Evolutionary conservation across 2,113 vertebrate species (phyloP), one percentile per base, ranked within the genome.

Genomic region (Phycodurus eques): DNA sequence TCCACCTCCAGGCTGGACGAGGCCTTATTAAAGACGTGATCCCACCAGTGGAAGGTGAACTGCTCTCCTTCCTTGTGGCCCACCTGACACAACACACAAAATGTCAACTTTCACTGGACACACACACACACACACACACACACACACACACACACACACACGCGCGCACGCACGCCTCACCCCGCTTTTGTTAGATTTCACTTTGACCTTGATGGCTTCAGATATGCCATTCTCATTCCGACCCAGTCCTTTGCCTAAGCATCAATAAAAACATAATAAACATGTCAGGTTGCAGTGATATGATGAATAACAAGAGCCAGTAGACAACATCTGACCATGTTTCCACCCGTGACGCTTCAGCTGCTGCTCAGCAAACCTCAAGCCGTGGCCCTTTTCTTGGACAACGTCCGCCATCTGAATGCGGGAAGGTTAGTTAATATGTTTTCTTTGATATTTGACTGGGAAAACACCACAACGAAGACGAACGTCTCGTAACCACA

Each of bases 21-120:
- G 0, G 96, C 95, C 74, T 93, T 86, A 73, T 98, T 98, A 90
- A 98, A 99, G 71, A 98, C 91, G 5, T 99, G 96, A 66, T 94
- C 95, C 97, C 97, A 98, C 97, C 96, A 99, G 75, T 98, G 95
- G 86, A 96, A 94, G 56, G 94, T 93, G 89, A 99, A 98, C 70
- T 96, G 92, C 72, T 96, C 95, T 0, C 94, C 93, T 35, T 94
- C 83, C 1, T 93, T 92, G 1, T 99, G 96, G 51, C 96, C 97
- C 19, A 98, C 90, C 96, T 98, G 88, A 0, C 42, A 19, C 8
- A 53, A 0, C 39, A 5, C 39, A 43, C 68, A 44, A 57, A 2
- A 1, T 1, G 20, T 53, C 20, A 22, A 7, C 8, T n/a, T 27
- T 7, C 46, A 35, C 22, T 46, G 44, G 4, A 9, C 20, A 20